Conservation (phyloP, 2,113 vertebrate species). For the Haemorhous mexicanus region DNA sequence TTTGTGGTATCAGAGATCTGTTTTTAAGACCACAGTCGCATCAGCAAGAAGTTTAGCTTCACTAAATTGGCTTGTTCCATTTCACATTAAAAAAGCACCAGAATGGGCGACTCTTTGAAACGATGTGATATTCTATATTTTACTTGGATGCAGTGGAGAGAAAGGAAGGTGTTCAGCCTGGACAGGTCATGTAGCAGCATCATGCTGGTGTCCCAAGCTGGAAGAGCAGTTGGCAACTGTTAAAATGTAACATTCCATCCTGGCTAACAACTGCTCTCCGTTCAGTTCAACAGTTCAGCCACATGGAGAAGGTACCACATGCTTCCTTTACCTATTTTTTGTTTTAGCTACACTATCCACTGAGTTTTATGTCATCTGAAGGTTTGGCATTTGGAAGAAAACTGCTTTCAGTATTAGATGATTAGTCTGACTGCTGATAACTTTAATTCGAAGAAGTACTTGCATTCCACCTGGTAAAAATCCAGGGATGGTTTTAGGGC, state of each 20-base stretch:
- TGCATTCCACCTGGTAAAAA: neutral
- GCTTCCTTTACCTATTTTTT: neutral
- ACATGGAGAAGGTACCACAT: conserved; percentile 70
- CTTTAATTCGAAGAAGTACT: neutral
- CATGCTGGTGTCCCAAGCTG: conserved; percentile 58
- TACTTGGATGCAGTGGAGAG: neutral
- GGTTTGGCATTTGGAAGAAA: neutral
- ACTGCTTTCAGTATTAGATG: conserved; percentile 2
- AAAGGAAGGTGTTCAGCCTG: neutral
- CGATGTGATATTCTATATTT: neutral
- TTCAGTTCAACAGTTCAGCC: conserved; percentile 44
- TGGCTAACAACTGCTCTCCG: conserved; percentile 58
- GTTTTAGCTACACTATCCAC: neutral
- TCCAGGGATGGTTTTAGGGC: neutral
- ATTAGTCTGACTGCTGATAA: neutral
- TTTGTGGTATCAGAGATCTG: neutral
- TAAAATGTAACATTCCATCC: conserved; percentile 59
- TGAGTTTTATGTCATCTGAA: conserved; percentile 51
- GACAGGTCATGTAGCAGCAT: conserved; percentile 40
- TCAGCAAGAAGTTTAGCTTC: neutral
- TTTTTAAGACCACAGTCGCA: neutral
- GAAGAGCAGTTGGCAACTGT: conserved; percentile 55
- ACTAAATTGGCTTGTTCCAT: neutral
- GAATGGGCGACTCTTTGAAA: neutral
- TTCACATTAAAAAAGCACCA: neutral